Base-by-base conservation (phyloP, 2,113 vertebrate species). In the Odobenus rosmarus region DNA sequence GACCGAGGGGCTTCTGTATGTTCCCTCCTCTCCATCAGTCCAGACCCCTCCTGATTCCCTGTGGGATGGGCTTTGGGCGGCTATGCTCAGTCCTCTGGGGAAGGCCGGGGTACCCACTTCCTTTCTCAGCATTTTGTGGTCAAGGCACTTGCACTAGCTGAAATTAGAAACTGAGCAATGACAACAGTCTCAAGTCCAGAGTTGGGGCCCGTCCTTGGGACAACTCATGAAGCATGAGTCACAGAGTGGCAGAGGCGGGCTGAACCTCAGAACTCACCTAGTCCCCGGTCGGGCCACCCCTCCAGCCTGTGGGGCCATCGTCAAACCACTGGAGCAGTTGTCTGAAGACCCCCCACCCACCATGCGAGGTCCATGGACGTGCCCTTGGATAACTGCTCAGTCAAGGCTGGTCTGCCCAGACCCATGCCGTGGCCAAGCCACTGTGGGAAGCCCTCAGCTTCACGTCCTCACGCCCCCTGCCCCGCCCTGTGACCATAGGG, bases 131-230 rank as follows among this genome's bases (percentile, higher is more conserved):
- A 51, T 59, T 61, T 49, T 51, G 23, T 16, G 71, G 28, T 69
- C 39, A 39, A 88, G 86, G 28, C 46, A 69, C 31, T 31, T 71
- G 16, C 36, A 82, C 81, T 74, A 31, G 39, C 64, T 93, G 36
- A 95, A 90, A 84, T 90, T 72, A 91, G 36, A 90, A 91, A 46
- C 49, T 12, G 9, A 89, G 33, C 74, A 86, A 94, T 7, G 21
- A 92, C 85, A 85, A 80, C 18, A 88, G 62, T 51, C 18, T 93
- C 9, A 55, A 3, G 6, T 18, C 69, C 18, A 23, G 42, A n/a
- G n/a, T 1, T 80, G 77, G 88, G 71, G 49, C 21, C 77, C 19
- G 7, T 51, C 33, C 55, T 49, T 49, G 82, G 42, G 69, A 62
- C n/a, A 81, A 84, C 77, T 69, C 46, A 36, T 72, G 6, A 96